Percentiles rank a stretch among this genome's conserved stretches.
Evolutionary conservation across 2,888 invertebrate genomes (phyloP).

Genomic region (Tyria jacobaeae): DNA sequence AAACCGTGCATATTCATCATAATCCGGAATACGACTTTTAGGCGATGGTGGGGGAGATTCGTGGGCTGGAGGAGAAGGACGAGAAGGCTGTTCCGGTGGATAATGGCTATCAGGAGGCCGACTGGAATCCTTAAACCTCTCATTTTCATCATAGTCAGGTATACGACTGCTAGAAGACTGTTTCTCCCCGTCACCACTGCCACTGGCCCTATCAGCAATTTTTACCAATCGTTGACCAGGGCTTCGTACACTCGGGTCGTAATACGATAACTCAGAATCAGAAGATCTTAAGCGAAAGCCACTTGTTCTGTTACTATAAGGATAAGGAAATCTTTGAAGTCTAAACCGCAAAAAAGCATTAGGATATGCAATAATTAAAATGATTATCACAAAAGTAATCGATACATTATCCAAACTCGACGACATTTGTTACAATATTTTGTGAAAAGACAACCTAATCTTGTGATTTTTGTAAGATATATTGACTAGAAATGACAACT

Average conservation of each 20-base stretch:
- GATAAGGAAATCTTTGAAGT: conserved; percentile 10
- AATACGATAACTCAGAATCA: neutral
- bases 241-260: neutral
- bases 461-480: neutral
- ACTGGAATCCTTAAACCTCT: conserved; percentile 15
- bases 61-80: neutral
- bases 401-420: neutral
- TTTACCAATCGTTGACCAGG: neutral
- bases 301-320: neutral
- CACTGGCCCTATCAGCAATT: neutral
- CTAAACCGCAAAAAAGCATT: conserved; percentile 4
- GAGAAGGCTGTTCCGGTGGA: conserved; percentile 1
- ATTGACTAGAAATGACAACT: neutral
- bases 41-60: conserved; percentile 13
- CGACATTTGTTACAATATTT: conserved; percentile 10
- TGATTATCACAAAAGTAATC: conserved; percentile 7
- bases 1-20: conserved; percentile 59
- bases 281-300: conserved; percentile 1
- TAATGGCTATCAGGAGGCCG: conserved; percentile 13
- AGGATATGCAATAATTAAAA: conserved; percentile 14
- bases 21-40: conserved; percentile 56
- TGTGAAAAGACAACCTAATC: neutral
- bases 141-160: conserved; percentile 8
- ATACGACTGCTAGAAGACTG: neutral
- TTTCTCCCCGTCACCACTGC: conserved; percentile 3